phyloP scores from a whole-genome alignment of 2,888 invertebrate genomes.

The Steromphala cineraria region DNA sequence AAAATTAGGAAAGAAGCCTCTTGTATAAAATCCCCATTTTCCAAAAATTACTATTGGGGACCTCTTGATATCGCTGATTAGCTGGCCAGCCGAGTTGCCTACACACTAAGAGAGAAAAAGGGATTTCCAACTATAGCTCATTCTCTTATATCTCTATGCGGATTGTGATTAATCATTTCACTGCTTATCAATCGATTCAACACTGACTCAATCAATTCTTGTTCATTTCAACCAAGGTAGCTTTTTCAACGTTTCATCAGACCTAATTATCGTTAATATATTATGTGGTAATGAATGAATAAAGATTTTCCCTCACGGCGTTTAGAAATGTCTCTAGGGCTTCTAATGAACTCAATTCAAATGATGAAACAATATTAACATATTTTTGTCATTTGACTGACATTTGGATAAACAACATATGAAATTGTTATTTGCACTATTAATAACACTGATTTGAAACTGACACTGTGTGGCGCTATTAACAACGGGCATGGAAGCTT shows the following conservation, averaged over 20 bases:
- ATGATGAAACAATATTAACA: neutral
- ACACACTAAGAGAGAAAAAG: neutral
- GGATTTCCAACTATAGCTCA: neutral
- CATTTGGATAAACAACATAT: neutral
- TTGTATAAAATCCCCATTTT: conserved; percentile 3
- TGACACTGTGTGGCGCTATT: neutral
- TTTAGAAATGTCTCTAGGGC: neutral
- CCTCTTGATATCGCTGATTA: neutral
- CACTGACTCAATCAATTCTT: conserved; percentile 1
- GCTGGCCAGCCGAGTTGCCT: neutral
- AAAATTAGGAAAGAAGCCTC: neutral
- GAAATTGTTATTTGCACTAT: neutral
- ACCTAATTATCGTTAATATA: neutral
- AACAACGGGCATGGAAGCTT: neutral
- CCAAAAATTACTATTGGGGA: conserved; percentile 2
- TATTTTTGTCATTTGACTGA: neutral
- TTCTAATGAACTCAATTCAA: neutral
- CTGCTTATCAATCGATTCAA: conserved; percentile 4
- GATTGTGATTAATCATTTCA: conserved; percentile 8
- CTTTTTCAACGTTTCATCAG: conserved; percentile 1
- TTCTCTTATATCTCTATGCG: neutral
- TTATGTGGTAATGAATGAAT: neutral
- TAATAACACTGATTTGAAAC: neutral
- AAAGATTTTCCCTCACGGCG: neutral
- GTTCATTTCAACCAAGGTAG: conserved; percentile 10